Evolutionary conservation across 2,797 vertebrate genomes (phyloP).

Genomic region (Prunella strophiata): DNA sequence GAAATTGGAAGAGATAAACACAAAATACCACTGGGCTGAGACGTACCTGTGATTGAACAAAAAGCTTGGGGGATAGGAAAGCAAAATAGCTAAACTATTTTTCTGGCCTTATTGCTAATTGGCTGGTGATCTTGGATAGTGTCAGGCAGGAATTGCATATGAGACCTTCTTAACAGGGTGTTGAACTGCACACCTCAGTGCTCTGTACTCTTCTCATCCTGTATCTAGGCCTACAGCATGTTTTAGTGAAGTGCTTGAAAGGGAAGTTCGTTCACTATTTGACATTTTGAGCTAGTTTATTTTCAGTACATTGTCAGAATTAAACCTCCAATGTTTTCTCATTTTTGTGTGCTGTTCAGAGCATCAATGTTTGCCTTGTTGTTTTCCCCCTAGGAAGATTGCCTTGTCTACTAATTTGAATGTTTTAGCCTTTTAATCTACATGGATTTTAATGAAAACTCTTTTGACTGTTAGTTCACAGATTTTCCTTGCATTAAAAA

Average conservation of each 20-base stretch:
- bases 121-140: neutral
- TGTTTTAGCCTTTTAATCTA: constrained; percentile 61
- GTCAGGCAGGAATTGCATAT: neutral
- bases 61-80: neutral
- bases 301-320: constrained; percentile 12
- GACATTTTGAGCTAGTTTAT: constrained; percentile 47
- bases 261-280: neutral
- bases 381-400: constrained; percentile 35
- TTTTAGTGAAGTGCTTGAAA: neutral
- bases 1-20: neutral
- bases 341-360: constrained; percentile 2
- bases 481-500: constrained; percentile 46
- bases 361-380: constrained; percentile 31
- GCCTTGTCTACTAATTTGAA: constrained; percentile 42
- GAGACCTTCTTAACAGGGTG: neutral
- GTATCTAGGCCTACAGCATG: neutral
- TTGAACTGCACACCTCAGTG: neutral
- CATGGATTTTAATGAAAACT: constrained; percentile 52
- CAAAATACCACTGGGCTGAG: neutral
- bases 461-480: constrained; percentile 50
- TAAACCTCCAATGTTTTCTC: neutral
- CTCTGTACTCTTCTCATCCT: neutral
- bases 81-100: neutral
- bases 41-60: neutral
- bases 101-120: constrained; percentile 5